A percentile compares a stretch with the other conserved stretches of the same genome.
Conservation (phyloP, 2,113 vertebrate species). For the Cnemophilus loriae region DNA sequence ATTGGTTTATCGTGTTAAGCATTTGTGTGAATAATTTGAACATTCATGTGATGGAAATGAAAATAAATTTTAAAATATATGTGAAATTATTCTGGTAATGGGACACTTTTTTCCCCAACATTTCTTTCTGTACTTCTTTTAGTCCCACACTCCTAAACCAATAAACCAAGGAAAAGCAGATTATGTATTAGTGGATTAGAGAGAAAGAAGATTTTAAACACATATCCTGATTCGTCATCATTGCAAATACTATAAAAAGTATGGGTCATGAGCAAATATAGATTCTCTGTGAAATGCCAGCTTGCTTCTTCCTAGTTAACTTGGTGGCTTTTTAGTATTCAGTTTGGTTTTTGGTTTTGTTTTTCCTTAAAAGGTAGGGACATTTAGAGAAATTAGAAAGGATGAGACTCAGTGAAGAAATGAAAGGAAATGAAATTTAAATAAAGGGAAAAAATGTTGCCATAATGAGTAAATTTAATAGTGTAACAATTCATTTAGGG, state of each 20-base stretch:
- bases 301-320: background rate
- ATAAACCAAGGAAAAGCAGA: background rate
- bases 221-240: background rate
- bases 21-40: background rate
- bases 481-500: background rate
- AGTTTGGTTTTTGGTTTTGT: background rate
- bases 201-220: background rate
- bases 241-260: background rate
- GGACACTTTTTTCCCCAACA: background rate
- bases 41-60: background rate
- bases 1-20: background rate
- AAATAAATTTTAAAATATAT: background rate
- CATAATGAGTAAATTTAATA: background rate
- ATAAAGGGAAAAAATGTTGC: background rate
- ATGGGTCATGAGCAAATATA: background rate
- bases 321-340: background rate
- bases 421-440: background rate
- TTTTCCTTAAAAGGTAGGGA: background rate
- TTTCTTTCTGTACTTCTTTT: background rate
- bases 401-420: background rate
- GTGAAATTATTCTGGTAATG: background rate
- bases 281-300: background rate
- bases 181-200: background rate
- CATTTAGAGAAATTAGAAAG: background rate
- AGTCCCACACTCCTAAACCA: background rate